Evolutionary conservation across 2,888 invertebrate genomes (phyloP).

Genomic region (Hymenopus coronatus): DNA sequence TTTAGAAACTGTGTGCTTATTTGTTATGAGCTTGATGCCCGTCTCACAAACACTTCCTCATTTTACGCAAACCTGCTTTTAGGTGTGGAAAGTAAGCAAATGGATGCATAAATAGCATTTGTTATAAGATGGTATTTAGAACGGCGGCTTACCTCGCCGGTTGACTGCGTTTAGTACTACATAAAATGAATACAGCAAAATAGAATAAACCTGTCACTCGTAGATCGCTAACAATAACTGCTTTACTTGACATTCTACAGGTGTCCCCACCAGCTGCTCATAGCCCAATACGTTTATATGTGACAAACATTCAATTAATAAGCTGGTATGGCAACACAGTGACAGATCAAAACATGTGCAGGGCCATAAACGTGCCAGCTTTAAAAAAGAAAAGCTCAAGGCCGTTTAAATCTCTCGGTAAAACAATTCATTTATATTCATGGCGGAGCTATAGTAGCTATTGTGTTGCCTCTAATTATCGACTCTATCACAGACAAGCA

Average conservation of each 20-base stretch:
- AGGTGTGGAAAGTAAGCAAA: too few relatives aligned
- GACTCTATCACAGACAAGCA: neutral
- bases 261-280: neutral
- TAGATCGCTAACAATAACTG: neutral
- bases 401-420: neutral
- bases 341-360: neutral
- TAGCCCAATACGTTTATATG: neutral
- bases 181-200: too few relatives aligned
- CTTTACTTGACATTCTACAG: neutral
- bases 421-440: constrained; percentile 9
- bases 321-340: neutral
- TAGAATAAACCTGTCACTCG: too few relatives aligned
- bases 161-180: too few relatives aligned
- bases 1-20: too few relatives aligned
- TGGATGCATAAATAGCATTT: too few relatives aligned
- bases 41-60: too few relatives aligned
- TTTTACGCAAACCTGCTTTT: too few relatives aligned
- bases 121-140: too few relatives aligned
- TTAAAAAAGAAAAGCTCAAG: neutral
- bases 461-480: constrained; percentile 4
- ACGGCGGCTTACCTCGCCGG: too few relatives aligned
- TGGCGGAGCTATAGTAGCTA: neutral
- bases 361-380: neutral
- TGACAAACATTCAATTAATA: neutral
- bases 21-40: too few relatives aligned